Evolutionary conservation across 2,888 invertebrate species (phyloP), one percentile per base, ranked within the genome.

Genomic region (Ennomos erosarius): DNA sequence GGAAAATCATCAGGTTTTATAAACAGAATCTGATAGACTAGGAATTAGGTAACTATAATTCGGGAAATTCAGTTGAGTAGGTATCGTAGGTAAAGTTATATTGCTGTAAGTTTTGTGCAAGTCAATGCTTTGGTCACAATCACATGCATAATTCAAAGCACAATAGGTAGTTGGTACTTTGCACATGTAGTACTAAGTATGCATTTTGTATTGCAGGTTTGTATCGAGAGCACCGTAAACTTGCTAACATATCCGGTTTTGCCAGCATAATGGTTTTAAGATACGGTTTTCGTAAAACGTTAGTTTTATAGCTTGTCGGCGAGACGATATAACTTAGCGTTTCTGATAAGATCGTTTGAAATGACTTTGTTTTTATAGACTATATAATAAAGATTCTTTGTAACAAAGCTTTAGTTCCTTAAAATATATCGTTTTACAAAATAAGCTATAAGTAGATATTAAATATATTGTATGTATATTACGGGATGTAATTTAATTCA

Each of bases 221-320:
- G 61, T 68, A 74, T 72, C 69, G 45, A 70, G 71, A 69, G 69
- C 71, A 68, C 68, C 82, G 81, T 83, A 79, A 82, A 72, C 66
- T 70, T 56, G 73, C 78, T 75, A 78, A 59, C 79, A 81, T 79
- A 84, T 85, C 85, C 74, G 73, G 85, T 80, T 76, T 62, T 64
- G 64, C 68, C 64, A 69, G 69, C 70, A 11, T 73, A 75, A 77
- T 71, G 65, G 68, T 64, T 69, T 72, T 68, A 66, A 70, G 71
- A 73, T 76, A 71, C 72, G 67, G 58, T 71, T 70, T 69, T 65
- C 42, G 57, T 57, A 42, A 57, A 56, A 57, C 45, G 44, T 34
- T 49, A 44, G 57, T 52, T 60, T 53, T 61, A 56, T 56, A 11
- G 52, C 33, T 55, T 33, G 12, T 38, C 44, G 39, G 16, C 60